Base-by-base conservation (phyloP, 2,888 invertebrate species). In the Hemithea aestivaria region DNA sequence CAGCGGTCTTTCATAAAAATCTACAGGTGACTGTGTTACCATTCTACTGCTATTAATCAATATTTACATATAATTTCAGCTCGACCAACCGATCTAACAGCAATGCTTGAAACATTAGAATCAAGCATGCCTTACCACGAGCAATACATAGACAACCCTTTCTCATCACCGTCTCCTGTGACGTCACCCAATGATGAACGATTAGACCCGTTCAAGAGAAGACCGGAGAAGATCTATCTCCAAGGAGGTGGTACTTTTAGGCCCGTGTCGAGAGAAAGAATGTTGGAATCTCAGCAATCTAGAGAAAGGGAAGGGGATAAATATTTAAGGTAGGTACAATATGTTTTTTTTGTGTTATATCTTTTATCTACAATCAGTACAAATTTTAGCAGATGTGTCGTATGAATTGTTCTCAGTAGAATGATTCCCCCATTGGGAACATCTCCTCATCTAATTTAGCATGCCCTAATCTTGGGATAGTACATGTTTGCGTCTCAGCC, bases 71-170 rank as follows among this genome's bases (percentile, higher is more conserved):
- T 21, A 4, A 7, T 75, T 79, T 7, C 69, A 88, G 88, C 66
- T 23, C 73, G 87, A 0, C 88, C 88, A 1, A 74, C 81, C 25
- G 87, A 88, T 40, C 50, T 88, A 4, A 63, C 87, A 23, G 56
- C 83, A 6, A 88, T 88, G 88, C 55, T 88, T 1, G 77, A 81
- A 42, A 80, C 73, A 23, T 53, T 88, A 1, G 87, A 87, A 49
- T 71, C 85, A 0, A 77, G 69, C 30, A 73, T 77, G 36, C 69
- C 76, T 1, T 87, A 77, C 46, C 74, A 83, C 22, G 87, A 87
- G 10, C 83, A 82, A 36, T 87, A 87, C 45, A 84, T 88, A 29
- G 88, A 88, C 56, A 88, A 88, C 40, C 88, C 88, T 0, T 88
- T 88, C 53, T 88, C 88, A 1, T 88, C 88, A 35, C 88, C 88